Conservation (phyloP, 2,113 vertebrate genomes). For the Lathamus discolor region DNA sequence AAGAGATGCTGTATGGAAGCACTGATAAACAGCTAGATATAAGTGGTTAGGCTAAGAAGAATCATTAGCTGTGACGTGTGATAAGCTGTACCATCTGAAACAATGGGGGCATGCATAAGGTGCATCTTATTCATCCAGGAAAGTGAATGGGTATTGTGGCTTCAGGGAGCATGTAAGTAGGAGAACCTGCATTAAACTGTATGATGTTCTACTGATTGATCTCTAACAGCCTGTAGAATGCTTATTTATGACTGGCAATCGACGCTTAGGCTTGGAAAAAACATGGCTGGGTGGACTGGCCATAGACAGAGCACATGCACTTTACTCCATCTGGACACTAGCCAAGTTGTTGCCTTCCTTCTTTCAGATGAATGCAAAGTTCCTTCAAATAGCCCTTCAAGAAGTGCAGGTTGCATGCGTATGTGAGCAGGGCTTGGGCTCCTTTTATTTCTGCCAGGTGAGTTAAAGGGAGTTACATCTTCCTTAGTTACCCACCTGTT, state of each 20-base stretch:
- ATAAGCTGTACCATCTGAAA: background rate
- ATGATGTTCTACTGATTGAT: background rate
- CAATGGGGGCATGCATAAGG: background rate
- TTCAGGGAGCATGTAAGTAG: background rate
- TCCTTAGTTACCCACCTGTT: background rate
- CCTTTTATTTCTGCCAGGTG: background rate
- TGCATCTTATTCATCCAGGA: background rate
- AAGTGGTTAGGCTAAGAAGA: background rate
- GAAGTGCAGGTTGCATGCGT: background rate
- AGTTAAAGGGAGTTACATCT: background rate
- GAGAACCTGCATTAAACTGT: background rate
- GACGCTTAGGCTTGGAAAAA: background rate
- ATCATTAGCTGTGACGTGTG: background rate
- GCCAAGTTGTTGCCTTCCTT: background rate
- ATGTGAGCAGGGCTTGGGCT: background rate
- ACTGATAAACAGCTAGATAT: background rate
- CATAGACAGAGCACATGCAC: background rate
- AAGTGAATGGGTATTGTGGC: background rate
- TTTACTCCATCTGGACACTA: background rate
- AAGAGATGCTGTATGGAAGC: background rate
- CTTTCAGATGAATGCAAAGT: background rate
- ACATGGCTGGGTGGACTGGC: background rate
- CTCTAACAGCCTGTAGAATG: background rate
- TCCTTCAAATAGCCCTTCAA: constrained; percentile 12
- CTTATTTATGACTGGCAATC: background rate